Base-by-base conservation (phyloP, 2,113 vertebrate genomes). In the Neogobius melanostomus region DNA sequence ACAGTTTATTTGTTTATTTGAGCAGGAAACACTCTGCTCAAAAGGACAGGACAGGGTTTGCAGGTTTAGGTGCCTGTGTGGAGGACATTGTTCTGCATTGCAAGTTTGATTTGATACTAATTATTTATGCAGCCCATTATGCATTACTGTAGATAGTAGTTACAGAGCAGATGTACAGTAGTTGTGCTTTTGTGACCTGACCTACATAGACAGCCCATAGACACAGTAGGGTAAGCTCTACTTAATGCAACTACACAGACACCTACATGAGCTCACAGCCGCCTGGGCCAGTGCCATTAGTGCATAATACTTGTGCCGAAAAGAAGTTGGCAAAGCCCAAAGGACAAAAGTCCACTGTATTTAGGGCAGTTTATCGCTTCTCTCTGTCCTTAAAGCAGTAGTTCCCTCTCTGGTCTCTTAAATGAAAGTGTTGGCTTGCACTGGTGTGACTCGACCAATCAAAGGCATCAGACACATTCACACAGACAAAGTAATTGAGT, bases 171-270 rank as follows among this genome's bases (percentile, higher is more conserved):
- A 60, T 43, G 54, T 50, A 47, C 51, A 65, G 54, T 46, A 53
- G 44, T 71, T 76, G 17, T 45, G 64, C 63, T 66, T 74, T 48
- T n/a, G 52, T 78, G 49, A 46, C 44, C 72, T 82, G 86, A 83
- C 89, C 86, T 75, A 87, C 63, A 87, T 91, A 36, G 28, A 5
- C 61, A 66, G 43, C 76, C 66, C 74, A 45, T 68, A 72, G 82
- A 89, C 85, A 77, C 76, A 83, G 78, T 63, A 81, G 89, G 83
- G 79, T 90, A 90, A 91, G 74, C 82, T 69, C 21, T 73, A 50
- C 86, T 88, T 87, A 88, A 14, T 59, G 21, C 60, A 74, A 65
- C 77, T 63, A 57, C 75, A 75, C 66, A 9, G 81, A 85, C 72
- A 82, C 72, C 75, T 66, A 66, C 70, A 45, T 15, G 28, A 71